These are phyloP conservation scores for Halictus ligatus DNA, from an alignment of 2,888 invertebrate species.

Conservation along the genomic window DNA sequence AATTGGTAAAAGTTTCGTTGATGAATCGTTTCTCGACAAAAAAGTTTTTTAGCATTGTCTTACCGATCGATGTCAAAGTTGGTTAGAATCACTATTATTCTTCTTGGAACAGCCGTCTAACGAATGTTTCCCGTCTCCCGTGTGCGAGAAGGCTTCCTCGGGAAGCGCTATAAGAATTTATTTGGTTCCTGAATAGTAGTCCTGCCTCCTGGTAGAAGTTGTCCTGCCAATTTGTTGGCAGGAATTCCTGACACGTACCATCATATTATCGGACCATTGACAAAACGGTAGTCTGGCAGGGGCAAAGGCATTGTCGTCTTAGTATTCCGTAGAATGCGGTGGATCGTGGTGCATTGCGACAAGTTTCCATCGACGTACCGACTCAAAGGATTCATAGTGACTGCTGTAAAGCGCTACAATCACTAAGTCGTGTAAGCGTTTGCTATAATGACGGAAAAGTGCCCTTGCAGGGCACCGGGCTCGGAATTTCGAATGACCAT, in stretches of 20 bases:
- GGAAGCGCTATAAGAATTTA: neutral
- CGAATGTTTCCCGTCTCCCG: neutral
- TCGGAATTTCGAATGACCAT: neutral
- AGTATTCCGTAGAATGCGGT: neutral
- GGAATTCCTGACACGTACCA: neutral
- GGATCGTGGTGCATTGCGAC: constrained; percentile 6
- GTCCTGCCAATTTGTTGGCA: neutral
- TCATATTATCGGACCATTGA: neutral
- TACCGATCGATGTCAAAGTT: neutral
- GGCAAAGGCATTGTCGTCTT: neutral
- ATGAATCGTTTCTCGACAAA: neutral
- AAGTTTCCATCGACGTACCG: neutral
- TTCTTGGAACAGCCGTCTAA: neutral
- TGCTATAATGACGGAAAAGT: neutral
- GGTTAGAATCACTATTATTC: neutral
- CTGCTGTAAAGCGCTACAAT: neutral
- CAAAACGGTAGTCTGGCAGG: neutral
- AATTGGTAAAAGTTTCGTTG: neutral
- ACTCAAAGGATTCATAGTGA: neutral
- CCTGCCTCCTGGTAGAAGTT: neutral
- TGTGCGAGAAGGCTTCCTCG: neutral
- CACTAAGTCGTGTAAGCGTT: neutral
- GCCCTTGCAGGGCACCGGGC: neutral
- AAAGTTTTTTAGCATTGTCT: neutral
- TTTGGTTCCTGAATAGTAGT: neutral